phyloP scores from a whole-genome alignment of 2,888 invertebrate genomes.

The Athalia rosae region DNA sequence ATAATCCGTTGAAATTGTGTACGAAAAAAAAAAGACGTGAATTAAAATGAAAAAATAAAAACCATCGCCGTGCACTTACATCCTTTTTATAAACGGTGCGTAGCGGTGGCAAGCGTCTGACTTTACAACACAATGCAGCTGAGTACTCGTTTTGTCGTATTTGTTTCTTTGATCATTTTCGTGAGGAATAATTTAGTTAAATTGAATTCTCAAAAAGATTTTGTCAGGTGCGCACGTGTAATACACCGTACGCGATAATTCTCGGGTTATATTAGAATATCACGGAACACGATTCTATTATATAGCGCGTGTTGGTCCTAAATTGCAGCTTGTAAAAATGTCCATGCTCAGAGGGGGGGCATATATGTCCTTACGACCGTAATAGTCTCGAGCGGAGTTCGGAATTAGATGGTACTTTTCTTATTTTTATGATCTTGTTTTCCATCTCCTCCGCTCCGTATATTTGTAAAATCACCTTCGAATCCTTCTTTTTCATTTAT shows the following conservation, averaged over 20 bases:
- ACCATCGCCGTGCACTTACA: neutral
- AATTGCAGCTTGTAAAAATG: conserved; percentile 47
- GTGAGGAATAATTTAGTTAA: conserved; percentile 17
- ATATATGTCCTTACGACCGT: conserved; percentile 9
- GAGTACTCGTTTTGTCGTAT: neutral
- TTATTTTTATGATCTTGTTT: neutral
- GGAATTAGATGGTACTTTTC: conserved; percentile 27
- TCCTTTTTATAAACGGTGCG: no score
- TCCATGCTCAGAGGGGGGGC: conserved; percentile 42
- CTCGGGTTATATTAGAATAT: conserved; percentile 42
- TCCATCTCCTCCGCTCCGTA: neutral
- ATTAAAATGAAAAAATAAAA: neutral
- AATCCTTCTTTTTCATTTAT: neutral
- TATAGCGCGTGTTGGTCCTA: conserved; percentile 27
- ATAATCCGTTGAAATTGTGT: conserved; percentile 32
- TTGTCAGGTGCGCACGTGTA: conserved; percentile 17
- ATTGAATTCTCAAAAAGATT: conserved; percentile 35
- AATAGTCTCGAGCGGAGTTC: conserved; percentile 3
- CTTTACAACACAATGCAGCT: conserved; percentile 14
- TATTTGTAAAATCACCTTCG: neutral
- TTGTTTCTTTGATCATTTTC: neutral
- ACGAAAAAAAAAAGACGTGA: neutral
- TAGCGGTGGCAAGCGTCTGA: no score
- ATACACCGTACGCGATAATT: conserved; percentile 21
- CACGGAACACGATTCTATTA: neutral